phyloP scores from a whole-genome alignment of 2,888 invertebrate species.

The Muscina levida region DNA sequence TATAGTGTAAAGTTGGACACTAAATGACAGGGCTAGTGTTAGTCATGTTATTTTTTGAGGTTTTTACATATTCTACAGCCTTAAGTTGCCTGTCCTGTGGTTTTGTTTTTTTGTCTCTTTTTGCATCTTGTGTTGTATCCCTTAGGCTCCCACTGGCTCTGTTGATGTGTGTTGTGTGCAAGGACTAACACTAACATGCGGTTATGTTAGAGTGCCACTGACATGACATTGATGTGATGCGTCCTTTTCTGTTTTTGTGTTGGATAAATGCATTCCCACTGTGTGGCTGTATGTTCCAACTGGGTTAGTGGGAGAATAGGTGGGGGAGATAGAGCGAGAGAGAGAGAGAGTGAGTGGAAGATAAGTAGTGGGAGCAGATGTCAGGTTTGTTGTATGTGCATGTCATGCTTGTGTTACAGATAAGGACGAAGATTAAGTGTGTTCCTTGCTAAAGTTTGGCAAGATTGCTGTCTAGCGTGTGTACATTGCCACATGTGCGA shows the following conservation, averaged over 20 bases:
- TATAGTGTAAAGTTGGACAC: too few relatives aligned
- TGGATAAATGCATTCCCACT: too few relatives aligned
- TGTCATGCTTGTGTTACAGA: not conserved
- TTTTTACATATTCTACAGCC: not conserved
- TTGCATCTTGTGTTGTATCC: not conserved
- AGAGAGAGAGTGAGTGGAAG: too few relatives aligned
- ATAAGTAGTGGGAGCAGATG: not conserved
- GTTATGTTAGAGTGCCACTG: constrained; percentile 20
- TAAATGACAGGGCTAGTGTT: not conserved
- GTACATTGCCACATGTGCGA: too few relatives aligned
- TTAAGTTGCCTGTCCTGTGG: not conserved
- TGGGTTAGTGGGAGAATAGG: not conserved
- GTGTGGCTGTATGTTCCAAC: not conserved
- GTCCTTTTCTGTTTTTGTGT: constrained; percentile 15
- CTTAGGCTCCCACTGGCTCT: too few relatives aligned
- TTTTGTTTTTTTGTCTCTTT: not conserved
- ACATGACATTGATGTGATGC: constrained; percentile 51
- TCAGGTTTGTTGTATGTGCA: not conserved
- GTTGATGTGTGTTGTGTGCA: constrained; percentile 24
- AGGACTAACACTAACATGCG: constrained; percentile 17
- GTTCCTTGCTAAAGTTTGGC: too few relatives aligned
- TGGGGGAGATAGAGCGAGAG: too few relatives aligned
- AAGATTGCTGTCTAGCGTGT: too few relatives aligned
- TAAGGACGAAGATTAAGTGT: constrained; percentile 21
- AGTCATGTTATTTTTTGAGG: constrained; percentile 33